phyloP scores from a whole-genome alignment of 2,888 invertebrate species.

The Endomychus coccineus region DNA sequence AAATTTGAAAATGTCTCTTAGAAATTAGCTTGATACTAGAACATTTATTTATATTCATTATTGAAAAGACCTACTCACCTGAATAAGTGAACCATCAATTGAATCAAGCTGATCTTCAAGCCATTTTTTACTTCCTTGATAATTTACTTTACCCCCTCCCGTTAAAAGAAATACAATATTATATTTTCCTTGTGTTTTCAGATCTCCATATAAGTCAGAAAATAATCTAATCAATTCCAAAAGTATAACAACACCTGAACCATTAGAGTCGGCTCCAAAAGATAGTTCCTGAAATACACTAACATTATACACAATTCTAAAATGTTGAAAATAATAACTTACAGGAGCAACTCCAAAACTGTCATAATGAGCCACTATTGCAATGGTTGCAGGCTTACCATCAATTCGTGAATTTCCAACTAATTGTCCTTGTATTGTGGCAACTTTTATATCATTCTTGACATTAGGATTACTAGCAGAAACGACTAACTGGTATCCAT shows the following conservation, averaged over 20 bases:
- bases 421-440: constrained; percentile 80
- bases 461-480: constrained; percentile 63
- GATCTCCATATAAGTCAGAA: constrained; percentile 73
- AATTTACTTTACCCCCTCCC: constrained; percentile 88
- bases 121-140: constrained; percentile 93
- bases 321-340: constrained; percentile 42
- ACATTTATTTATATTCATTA: too few relatives aligned
- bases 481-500: constrained; percentile 90
- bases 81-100: constrained; percentile 59
- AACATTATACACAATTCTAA: background rate
- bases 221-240: constrained; percentile 83
- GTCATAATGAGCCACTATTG: constrained; percentile 90
- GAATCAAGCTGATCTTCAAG: constrained; percentile 86
- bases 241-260: constrained; percentile 80
- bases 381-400: constrained; percentile 67
- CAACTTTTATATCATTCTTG: constrained; percentile 72
- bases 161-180: constrained; percentile 83
- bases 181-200: constrained; percentile 64
- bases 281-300: constrained; percentile 63
- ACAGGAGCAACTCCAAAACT: constrained; percentile 86
- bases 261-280: constrained; percentile 87
- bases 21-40: too few relatives aligned
- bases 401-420: constrained; percentile 60
- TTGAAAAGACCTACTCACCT: too few relatives aligned
- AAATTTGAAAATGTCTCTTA: too few relatives aligned